Conservation (phyloP, 2,113 vertebrate species). For the Albula glossodonta region DNA sequence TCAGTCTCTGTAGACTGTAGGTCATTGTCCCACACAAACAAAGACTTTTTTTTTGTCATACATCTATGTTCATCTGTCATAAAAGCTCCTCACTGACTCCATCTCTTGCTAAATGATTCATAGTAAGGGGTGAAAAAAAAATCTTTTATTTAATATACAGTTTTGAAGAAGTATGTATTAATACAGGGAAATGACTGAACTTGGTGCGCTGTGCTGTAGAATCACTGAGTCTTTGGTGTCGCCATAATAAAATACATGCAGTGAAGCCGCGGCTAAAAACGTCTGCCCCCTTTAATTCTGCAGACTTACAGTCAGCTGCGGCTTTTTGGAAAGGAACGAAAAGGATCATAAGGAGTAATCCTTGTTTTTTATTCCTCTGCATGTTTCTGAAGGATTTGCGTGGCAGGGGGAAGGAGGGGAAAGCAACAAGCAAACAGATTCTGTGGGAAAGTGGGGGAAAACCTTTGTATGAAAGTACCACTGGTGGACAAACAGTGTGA, state of each 20-base stretch:
- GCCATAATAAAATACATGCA: neutral
- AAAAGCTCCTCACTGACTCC: neutral
- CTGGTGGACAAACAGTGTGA: neutral
- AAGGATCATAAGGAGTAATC: neutral
- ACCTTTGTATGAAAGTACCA: neutral
- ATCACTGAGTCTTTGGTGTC: neutral
- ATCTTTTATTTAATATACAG: no score
- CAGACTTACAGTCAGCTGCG: neutral
- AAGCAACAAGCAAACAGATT: constrained; percentile 2
- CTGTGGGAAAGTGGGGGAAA: neutral
- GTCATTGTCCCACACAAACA: neutral
- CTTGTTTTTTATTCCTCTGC: neutral
- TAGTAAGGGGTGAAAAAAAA: neutral
- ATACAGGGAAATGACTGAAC: neutral
- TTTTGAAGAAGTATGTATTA: neutral
- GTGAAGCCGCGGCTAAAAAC: no score
- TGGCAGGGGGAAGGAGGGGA: neutral
- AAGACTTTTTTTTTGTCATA: neutral
- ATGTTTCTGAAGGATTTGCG: neutral
- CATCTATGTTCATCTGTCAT: neutral
- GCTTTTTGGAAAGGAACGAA: neutral
- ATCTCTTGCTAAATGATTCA: neutral
- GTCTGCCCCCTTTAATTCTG: neutral
- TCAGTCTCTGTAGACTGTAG: neutral
- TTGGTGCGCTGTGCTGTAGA: neutral